Evolutionary conservation across 2,113 vertebrate genomes (phyloP).

Genomic region (Pampusana beccarii): DNA sequence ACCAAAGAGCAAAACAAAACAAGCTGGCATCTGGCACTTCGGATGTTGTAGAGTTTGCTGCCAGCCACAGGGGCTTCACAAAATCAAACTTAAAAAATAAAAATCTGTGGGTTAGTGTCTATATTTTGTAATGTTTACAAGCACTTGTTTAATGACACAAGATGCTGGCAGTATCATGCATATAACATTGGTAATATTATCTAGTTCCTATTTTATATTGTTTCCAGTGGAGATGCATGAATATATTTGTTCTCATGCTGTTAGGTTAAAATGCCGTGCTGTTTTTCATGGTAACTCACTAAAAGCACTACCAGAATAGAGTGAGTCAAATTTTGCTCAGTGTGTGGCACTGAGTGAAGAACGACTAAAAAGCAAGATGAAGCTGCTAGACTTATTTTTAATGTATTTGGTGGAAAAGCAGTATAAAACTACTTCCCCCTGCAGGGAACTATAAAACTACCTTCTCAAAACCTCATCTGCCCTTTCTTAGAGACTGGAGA

Average conservation of each 20-base stretch:
- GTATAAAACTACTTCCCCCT: not conserved
- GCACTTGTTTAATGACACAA: not conserved
- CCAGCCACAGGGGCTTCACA: not conserved
- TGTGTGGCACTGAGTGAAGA: slow-evolving; percentile 9
- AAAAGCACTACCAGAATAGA: not conserved
- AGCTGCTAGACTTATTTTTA: slow-evolving; percentile 2
- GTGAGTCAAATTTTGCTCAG: slow-evolving; percentile 43
- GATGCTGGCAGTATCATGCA: not conserved
- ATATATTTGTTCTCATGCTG: slow-evolving; percentile 19
- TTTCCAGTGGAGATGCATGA: slow-evolving; percentile 1
- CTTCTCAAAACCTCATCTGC: not conserved
- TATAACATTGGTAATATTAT: not conserved
- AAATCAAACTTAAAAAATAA: not conserved
- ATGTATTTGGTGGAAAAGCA: not conserved
- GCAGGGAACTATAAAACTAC: not conserved
- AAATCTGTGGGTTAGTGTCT: not conserved
- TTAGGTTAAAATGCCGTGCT: slow-evolving; percentile 46
- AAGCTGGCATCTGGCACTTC: not conserved
- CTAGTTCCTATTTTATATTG: slow-evolving; percentile 13
- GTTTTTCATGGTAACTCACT: slow-evolving; percentile 37
- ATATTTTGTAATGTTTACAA: slow-evolving; percentile 25
- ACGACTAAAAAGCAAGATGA: slow-evolving; percentile 13
- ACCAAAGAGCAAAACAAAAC: slow-evolving; percentile 8
- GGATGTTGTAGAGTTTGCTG: not conserved
- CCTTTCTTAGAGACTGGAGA: not conserved